Base-by-base conservation (phyloP, 2,113 vertebrate species). In the Xiphophorus maculatus region DNA sequence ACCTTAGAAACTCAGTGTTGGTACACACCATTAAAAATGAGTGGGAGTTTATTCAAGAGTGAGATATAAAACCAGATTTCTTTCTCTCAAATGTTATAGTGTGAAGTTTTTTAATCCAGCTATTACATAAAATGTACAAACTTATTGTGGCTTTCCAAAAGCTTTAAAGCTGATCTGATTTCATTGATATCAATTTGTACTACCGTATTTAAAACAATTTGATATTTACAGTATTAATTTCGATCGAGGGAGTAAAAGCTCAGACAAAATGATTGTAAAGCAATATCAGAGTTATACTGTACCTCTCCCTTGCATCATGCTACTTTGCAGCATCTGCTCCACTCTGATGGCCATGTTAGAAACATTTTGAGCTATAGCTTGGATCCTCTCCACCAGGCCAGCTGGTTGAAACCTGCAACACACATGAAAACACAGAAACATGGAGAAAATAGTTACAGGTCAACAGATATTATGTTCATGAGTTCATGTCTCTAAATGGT, bases 311-410 rank as follows among this genome's bases (percentile, higher is more conserved):
- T 95, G 95, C 33, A 96, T 90, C 80, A 97, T 94, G 75, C 95
- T 97, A 91, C 93, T 97, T 35, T 96, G 96, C 32, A 99, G 95
- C 71, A 99, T 97, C 93, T 98, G 97, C 89, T 99, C 98, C 86
- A 99, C 96, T 77, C 97, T 97, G 73, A 93, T 87, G 0, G 97
- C 97, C 1, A 99, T 98, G 91, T 97, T 97, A 0, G 97, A 99
- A 68, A 99, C 97, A 0, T 99, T 99, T 89, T 97, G 98, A 63
- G 98, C 97, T 17, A 99, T 99, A 74, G 97, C 97, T 92, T 99
- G 97, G 92, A 99, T 98, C 87, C 93, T 96, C 90, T 99, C 98
- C 94, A 99, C 96, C 86, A 99, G 85, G 63, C 95, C 92, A 0
- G 94, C 92, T 28, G 95, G 96, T 77, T 96, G 95, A 80, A 97